Percentiles rank a stretch among this genome's conserved stretches.
Conservation (phyloP, 1,140 invertebrate species). For the Metopolophium dirhodum region DNA sequence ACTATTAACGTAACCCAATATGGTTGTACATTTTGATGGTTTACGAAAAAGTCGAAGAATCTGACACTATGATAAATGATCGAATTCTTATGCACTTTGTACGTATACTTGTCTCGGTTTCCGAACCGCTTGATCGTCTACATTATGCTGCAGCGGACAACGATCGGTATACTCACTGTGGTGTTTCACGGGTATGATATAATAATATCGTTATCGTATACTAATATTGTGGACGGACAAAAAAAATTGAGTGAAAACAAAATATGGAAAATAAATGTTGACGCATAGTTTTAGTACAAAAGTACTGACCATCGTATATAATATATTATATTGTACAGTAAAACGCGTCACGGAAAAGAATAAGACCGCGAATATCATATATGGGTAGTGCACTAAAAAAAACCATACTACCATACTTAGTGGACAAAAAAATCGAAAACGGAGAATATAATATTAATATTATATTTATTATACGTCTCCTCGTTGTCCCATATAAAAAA, state of each 20-base stretch:
- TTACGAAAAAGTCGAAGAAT: slow-evolving; percentile 15
- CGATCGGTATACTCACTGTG: background rate
- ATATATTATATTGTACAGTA: background rate
- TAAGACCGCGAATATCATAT: no score
- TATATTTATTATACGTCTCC: background rate
- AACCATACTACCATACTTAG: background rate
- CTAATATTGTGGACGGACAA: background rate
- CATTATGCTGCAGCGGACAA: background rate
- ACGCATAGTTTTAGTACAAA: background rate
- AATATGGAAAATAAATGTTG: background rate
- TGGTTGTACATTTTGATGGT: background rate
- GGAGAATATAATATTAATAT: background rate
- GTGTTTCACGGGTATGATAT: background rate
- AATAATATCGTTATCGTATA: background rate
- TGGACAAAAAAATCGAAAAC: background rate
- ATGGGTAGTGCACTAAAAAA: background rate
- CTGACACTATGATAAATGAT: slow-evolving; percentile 4
- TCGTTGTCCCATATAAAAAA: background rate
- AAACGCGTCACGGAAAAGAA: background rate
- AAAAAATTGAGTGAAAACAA: background rate
- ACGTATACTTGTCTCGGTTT: background rate
- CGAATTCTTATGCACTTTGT: background rate
- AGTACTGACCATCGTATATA: background rate
- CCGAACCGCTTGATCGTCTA: background rate
- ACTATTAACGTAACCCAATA: background rate